A percentile compares a stretch with the other conserved stretches of the same genome.
Evolutionary conservation across 2,888 invertebrate genomes (phyloP).

Genomic region (Sesamia inferens): DNA sequence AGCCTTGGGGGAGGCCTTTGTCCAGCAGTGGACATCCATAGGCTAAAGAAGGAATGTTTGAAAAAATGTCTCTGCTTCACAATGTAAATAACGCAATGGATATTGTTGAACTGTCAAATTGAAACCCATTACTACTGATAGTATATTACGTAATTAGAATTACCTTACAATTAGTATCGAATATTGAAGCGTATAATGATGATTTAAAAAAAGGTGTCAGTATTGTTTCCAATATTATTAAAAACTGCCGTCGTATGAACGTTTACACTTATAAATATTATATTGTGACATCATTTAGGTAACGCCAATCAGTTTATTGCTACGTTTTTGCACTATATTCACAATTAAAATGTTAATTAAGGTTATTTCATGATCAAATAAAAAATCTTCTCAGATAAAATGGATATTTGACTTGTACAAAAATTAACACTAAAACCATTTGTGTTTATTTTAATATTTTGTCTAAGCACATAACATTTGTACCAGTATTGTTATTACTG

Average conservation of each 20-base stretch:
- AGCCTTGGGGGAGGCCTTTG: no score
- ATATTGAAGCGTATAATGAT: conserved; percentile 31
- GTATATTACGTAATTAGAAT: no score
- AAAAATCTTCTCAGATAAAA: not conserved
- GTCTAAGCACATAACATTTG: not conserved
- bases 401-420: not conserved
- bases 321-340: conserved; percentile 6
- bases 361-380: conserved; percentile 1
- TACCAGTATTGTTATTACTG: conserved; percentile 3
- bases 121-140: no score
- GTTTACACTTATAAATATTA: conserved; percentile 34
- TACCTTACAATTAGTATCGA: not conserved
- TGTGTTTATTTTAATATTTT: not conserved
- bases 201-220: conserved; percentile 23
- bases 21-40: no score
- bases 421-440: not conserved
- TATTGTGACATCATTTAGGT: conserved; percentile 28
- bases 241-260: conserved; percentile 16
- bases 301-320: conserved; percentile 7
- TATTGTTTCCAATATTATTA: conserved; percentile 26
- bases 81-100: no score
- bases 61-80: no score
- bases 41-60: no score
- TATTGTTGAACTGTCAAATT: no score
- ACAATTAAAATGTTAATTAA: not conserved